Conservation (phyloP, 2,888 invertebrate genomes). For the Artemia sinica region DNA sequence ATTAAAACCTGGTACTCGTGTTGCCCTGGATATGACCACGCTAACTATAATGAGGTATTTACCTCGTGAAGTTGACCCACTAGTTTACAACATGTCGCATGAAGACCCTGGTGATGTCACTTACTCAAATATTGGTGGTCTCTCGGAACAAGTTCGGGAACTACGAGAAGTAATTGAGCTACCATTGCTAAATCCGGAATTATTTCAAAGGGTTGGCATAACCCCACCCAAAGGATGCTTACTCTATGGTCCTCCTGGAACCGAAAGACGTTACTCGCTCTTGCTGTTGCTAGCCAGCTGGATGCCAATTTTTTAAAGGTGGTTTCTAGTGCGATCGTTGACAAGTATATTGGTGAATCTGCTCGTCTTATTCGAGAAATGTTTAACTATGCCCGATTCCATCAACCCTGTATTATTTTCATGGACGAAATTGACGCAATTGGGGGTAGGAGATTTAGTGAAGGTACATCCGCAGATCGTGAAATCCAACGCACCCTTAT, state of each 20-base stretch:
- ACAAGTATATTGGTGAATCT: slow-evolving; percentile 98
- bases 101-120: slow-evolving; percentile 95
- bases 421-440: slow-evolving; percentile 99
- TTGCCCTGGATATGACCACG: slow-evolving; percentile 98
- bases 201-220: slow-evolving; percentile 90
- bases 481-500: slow-evolving; percentile 97
- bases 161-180: slow-evolving; percentile 92
- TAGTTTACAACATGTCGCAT: slow-evolving; percentile 99
- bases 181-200: slow-evolving; percentile 86
- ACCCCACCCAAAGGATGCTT: slow-evolving; percentile 99
- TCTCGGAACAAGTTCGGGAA: slow-evolving; percentile 93
- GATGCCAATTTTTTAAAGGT: slow-evolving; percentile 97
- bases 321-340: slow-evolving; percentile 97
- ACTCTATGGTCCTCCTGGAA: slow-evolving; percentile 94
- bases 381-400: slow-evolving; percentile 98
- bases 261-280: slow-evolving; percentile 85
- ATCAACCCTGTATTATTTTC: slow-evolving; percentile 98
- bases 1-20: slow-evolving; percentile 85
- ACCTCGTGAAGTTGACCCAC: slow-evolving; percentile 91
- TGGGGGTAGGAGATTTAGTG: slow-evolving; percentile 90
- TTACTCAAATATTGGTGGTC: slow-evolving; percentile 87
- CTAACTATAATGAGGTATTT: slow-evolving; percentile 96
- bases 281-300: slow-evolving; percentile 92
- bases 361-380: slow-evolving; percentile 95
- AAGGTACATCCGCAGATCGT: slow-evolving; percentile 96